Evolutionary conservation across 2,888 invertebrate genomes (phyloP), one percentile per base, ranked within the genome.

Genomic region (Coleophora flavipennella): DNA sequence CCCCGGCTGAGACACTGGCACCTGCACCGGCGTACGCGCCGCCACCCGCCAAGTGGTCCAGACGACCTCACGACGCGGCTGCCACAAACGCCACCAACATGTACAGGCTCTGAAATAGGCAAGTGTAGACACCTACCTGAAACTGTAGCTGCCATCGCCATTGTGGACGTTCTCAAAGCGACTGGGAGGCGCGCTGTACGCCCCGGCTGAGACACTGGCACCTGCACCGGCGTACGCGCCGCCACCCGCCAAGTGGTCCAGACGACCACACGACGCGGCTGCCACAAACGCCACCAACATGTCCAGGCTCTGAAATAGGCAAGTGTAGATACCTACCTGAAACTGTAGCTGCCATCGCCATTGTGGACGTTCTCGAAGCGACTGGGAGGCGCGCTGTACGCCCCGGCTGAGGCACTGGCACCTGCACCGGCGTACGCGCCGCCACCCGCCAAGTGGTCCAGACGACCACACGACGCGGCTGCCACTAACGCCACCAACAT

Each of bases 71-170:
- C 4, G 56, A 59, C 10, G 53, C 72, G 29, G 58, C 55, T 8
- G 61, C 65, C 37, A 71, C 52, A 33, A 70, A 39, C 3, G 57
- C 57, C 8, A 65, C 48, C 9, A 51, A 54, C 29, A 70, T 41
- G 27, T 65, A 50, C 14, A 75, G 13, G 3, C 44, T 48, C 81
- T 81, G 64, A 40, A 69, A 67, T 13, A n/a, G n/a, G n/a, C n/a
- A n/a, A n/a, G n/a, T n/a, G 6, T 20, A 4, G 20, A 20, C 20
- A 20, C 3, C 20, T 52, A 90, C 89, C 88, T 89, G 69, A 87
- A 90, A 46, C 86, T 85, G 57, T 91, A 91, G n/a, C 77, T 87
- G 47, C 90, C 90, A 52, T 85, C 86, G 41, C 86, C 86, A 53
- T 87, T 87, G 61, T 87, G 87, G 45, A 77, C 76, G 54, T 20